Percentiles rank a stretch among this genome's conserved stretches.
phyloP scores from a whole-genome alignment of 2,797 vertebrate species.

The Scolopax rusticola region DNA sequence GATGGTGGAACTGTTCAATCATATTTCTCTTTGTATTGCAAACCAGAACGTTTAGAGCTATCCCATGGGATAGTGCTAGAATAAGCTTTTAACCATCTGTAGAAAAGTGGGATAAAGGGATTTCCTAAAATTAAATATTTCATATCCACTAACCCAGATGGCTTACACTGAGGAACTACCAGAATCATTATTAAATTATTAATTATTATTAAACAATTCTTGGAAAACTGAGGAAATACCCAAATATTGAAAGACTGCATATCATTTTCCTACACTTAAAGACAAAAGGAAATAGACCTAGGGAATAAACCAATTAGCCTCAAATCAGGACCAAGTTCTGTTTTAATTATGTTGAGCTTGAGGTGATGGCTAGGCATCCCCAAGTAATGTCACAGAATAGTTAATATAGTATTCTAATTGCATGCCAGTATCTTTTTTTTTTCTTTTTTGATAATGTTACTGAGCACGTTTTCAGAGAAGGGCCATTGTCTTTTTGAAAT shows the following conservation, averaged over 20 bases:
- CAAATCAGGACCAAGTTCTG: neutral
- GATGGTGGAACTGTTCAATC: neutral
- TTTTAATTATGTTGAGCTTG: conserved; percentile 29
- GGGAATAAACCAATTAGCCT: conserved; percentile 57
- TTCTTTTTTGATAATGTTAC: neutral
- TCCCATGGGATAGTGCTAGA: neutral
- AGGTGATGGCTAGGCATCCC: neutral
- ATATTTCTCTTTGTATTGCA: neutral
- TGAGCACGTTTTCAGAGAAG: neutral
- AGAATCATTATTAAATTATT: neutral
- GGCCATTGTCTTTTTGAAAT: neutral
- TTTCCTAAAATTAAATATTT: neutral
- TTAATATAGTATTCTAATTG: conserved; percentile 4
- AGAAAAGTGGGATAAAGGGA: neutral
- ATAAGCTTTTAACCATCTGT: neutral
- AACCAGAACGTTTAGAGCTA: neutral
- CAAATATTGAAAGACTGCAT: neutral
- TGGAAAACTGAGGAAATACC: neutral
- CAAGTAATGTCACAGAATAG: conserved; percentile 6
- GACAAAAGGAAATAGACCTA: neutral
- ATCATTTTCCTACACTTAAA: neutral
- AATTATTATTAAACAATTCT: neutral
- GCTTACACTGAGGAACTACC: neutral
- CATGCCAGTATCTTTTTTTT: neutral
- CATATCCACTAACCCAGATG: neutral